phyloP scores from a whole-genome alignment of 1,140 invertebrate species.

The Pseudomyrmex dendroicus region DNA sequence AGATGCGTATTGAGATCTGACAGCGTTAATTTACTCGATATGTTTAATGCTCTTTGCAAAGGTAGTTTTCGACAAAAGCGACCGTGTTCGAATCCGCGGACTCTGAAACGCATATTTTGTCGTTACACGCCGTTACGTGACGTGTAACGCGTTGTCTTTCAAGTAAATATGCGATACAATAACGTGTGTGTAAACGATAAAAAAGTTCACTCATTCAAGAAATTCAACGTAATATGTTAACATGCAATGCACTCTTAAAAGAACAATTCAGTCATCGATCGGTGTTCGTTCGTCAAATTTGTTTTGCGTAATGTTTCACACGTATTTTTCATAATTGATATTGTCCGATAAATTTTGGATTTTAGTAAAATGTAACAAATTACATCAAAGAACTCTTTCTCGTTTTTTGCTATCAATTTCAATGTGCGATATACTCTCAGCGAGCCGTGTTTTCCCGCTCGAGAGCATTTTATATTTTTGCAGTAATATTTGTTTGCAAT shows the following conservation, averaged over 20 bases:
- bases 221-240: neutral
- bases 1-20: neutral
- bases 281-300: neutral
- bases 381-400: too few species aligned
- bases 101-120: neutral
- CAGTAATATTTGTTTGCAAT: neutral
- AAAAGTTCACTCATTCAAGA: neutral
- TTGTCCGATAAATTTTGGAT: neutral
- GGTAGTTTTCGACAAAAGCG: conserved; percentile 21
- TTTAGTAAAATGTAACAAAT: too few species aligned
- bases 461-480: conserved; percentile 5
- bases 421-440: neutral
- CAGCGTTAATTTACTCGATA: neutral
- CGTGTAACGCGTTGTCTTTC: neutral
- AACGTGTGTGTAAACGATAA: neutral
- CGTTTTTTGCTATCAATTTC: neutral
- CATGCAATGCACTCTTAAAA: neutral
- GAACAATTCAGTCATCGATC: too few species aligned
- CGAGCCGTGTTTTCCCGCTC: neutral
- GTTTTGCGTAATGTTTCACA: neutral
- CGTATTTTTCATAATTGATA: neutral
- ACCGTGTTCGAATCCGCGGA: too few species aligned
- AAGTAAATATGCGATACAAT: neutral
- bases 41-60: conserved; percentile 24
- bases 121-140: too few species aligned